Conservation (phyloP, 2,888 invertebrate species). For the Troides helena region DNA sequence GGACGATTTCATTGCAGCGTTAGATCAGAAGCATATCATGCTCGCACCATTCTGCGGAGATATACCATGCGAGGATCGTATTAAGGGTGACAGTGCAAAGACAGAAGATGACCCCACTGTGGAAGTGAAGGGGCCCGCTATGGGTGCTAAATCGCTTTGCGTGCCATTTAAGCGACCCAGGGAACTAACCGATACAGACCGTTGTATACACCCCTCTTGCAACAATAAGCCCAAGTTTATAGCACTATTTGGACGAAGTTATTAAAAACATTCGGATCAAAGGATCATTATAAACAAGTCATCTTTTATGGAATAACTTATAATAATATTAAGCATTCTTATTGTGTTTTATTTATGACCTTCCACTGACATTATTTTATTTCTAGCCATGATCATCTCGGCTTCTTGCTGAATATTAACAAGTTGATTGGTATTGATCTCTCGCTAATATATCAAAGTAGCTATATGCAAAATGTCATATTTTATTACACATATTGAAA, state of each 20-base stretch:
- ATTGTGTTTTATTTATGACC: conserved; percentile 30
- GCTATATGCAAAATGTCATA: too few species aligned
- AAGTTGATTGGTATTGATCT: not conserved
- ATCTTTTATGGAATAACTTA: conserved; percentile 5
- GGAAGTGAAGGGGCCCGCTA: conserved; percentile 90
- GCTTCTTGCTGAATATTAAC: too few species aligned
- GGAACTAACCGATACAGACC: conserved; percentile 79
- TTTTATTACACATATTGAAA: too few species aligned
- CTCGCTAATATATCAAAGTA: not conserved
- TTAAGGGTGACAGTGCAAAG: conserved; percentile 96
- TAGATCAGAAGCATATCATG: conserved; percentile 95
- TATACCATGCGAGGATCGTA: conserved; percentile 93
- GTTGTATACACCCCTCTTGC: conserved; percentile 95
- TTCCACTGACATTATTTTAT: conserved; percentile 3
- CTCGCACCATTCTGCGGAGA: conserved; percentile 97
- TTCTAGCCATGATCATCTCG: not conserved
- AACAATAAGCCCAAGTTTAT: conserved; percentile 88
- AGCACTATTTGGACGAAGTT: conserved; percentile 97
- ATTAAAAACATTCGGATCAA: conserved; percentile 59
- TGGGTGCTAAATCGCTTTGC: conserved; percentile 99
- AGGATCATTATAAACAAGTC: not conserved
- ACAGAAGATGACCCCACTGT: conserved; percentile 82
- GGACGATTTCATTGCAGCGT: conserved; percentile 87
- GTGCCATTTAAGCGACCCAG: conserved; percentile 95
- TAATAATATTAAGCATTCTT: conserved; percentile 39